Evolutionary conservation across 2,888 invertebrate species (phyloP), one percentile per base, ranked within the genome.

Genomic region (Liodrosophila aerea): DNA sequence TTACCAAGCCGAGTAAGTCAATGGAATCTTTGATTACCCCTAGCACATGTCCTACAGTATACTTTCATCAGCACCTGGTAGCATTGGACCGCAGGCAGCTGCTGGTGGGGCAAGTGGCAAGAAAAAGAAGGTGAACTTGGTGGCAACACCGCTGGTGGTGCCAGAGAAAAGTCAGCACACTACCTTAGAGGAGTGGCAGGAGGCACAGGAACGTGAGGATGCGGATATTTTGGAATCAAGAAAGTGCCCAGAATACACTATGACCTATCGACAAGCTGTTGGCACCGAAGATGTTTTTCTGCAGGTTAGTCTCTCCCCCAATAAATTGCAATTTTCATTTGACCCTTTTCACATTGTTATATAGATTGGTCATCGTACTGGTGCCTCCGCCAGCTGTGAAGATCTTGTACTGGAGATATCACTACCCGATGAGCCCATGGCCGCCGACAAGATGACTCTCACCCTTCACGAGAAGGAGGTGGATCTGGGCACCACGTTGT

Each of bases 211-310:
- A n/a, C 90, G 91, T 13, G 91, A 91, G 70, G 91, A 92, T 34
- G 91, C 92, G 1, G 92, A 92, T 4, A 86, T 90, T 9, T 82
- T 91, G 13, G 93, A 94, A 69, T 93, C 93, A 58, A 92, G 94
- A 37, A 92, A 92, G 85, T 90, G 91, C 15, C 96, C 96, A 0
- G 92, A 92, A 70, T 97, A 96, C 90, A 93, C 94, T 31, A 94
- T 97, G 88, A 92, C 93, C 70, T 97, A 96, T 89, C 94, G 95
- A 75, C 98, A 98, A 89, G 92, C 94, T 30, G 95, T 98, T 0
- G 93, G 94, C 7, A 93, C 97, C 0, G 95, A 96, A 88, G 97
- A 98, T 89, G 92, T 97, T 7, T 98, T 93, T 89, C 91, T 98
- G 46, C 95, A 95, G 91, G 95, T 95, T 88, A 8, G 30, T 11